A percentile compares a stretch with the other conserved stretches of the same genome.
These are phyloP conservation scores for Eristalis intricaria DNA, from an alignment of 2,888 invertebrate genomes.

Conservation along the genomic window DNA sequence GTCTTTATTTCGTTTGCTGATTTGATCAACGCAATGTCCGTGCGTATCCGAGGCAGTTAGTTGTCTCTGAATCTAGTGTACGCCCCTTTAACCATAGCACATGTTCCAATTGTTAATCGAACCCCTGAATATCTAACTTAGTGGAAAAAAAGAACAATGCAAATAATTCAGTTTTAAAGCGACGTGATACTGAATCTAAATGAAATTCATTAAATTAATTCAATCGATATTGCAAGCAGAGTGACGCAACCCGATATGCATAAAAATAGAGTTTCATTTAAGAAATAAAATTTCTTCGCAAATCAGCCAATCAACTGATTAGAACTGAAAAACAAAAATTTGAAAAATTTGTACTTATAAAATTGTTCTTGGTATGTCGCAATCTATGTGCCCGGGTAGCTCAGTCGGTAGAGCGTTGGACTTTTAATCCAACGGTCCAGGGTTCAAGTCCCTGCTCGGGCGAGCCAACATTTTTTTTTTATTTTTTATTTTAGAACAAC, in stretches of 20 bases:
- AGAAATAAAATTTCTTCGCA: background rate
- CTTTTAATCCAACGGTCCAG: conserved; percentile 77
- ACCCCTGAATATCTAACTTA: background rate
- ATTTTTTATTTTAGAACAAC: conserved; percentile 5
- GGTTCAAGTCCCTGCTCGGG: conserved; percentile 77
- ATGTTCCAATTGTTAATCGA: too few relatives aligned
- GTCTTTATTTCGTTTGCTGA: too few relatives aligned
- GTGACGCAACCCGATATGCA: background rate
- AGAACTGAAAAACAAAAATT: background rate
- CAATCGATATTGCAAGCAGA: background rate
- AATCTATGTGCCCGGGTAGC: conserved; percentile 73
- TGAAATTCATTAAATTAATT: background rate
- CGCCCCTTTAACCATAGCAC: too few relatives aligned
- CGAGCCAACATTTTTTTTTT: conserved; percentile 62
- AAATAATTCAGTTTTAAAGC: background rate
- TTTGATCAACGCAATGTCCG: too few relatives aligned
- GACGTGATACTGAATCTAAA: background rate
- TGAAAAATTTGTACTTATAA: background rate
- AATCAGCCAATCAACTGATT: background rate
- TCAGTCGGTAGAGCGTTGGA: conserved; percentile 76
- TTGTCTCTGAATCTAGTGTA: too few relatives aligned
- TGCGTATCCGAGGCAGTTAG: too few relatives aligned
- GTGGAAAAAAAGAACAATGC: background rate
- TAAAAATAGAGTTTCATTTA: background rate
- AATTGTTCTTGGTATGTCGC: background rate